Base-by-base conservation (phyloP, 2,797 vertebrate genomes). In the Clarias fuscus region DNA sequence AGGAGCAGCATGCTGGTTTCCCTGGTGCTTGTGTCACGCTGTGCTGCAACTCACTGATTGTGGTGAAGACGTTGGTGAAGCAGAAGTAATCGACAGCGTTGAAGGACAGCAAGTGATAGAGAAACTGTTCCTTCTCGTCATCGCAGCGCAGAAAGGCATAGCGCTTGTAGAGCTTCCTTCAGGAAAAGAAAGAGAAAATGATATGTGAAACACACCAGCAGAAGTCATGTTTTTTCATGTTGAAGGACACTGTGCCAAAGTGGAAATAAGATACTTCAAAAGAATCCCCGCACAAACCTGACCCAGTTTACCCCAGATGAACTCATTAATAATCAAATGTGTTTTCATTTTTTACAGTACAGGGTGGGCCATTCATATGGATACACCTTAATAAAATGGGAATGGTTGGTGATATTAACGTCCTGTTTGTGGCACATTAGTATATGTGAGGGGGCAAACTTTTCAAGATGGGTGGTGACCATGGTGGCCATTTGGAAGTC, bases 71-170 rank as follows among this genome's bases (percentile, higher is more conserved):
- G 78, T 99, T 99, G 91, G 98, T 99, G 92, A 99, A 99, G 90
- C 98, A 99, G 89, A 99, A 99, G 93, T 99, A 99, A 94, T 99
- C 98, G 20, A 99, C 98, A 0, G 98, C 98, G 27, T 98, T 99
- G 91, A 99, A 99, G 89, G 98, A 99, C 71, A 99, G 95, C 53
- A 99, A 97, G 92, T 99, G 98, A 92, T 99, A 99, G 8, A 99
- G 96, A 91, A 99, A 99, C 89, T 99, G 98, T 90, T 99, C 98
- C 92, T 99, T 99, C 94, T 99, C 98, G 17, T 99, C 98, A 30
- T 99, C 98, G 20, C 98, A 99, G 91, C 98, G 97, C 75, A 99
- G 96, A 93, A 99, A 99, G 17, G 98, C 98, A 0, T 99, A 99
- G 37, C 97, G 98, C 91, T 99, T 99, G 93, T 99, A 99, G 65